Evolutionary conservation across 2,113 vertebrate species (phyloP).

Genomic region (Petrocephalus microphthalmus): DNA sequence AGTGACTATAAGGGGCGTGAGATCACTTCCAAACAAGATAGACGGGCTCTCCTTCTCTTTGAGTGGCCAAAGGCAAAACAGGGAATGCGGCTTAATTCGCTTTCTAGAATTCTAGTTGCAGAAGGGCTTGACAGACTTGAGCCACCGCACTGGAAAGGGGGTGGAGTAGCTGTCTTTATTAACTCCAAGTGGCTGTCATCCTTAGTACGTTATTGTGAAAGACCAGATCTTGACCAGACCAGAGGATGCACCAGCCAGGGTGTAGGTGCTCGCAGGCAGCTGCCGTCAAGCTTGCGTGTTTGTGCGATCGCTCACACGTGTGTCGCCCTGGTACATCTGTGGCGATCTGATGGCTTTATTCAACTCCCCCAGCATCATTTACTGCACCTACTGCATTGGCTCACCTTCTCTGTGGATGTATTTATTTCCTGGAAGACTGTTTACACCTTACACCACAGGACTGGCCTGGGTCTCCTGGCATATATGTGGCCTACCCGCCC

Average conservation of each 20-base stretch:
- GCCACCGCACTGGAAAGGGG: not conserved
- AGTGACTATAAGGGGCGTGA: not conserved
- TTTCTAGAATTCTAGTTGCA: not conserved
- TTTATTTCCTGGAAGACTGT: not conserved
- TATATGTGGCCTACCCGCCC: not conserved
- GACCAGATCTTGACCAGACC: not conserved
- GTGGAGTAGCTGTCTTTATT: not conserved
- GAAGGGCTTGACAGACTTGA: not conserved
- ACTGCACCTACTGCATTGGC: not conserved
- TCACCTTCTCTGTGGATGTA: not conserved
- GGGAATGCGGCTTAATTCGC: not conserved
- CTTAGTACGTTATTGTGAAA: not conserved
- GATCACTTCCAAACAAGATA: not conserved
- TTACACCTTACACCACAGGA: not conserved
- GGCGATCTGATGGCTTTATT: not conserved
- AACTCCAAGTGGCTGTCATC: not conserved
- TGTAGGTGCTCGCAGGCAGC: not conserved
- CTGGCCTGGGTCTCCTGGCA: not conserved
- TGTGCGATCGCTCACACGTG: not conserved
- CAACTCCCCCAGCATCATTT: not conserved
- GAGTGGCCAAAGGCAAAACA: not conserved
- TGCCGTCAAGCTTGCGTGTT: not conserved
- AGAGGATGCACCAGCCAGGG: not conserved
- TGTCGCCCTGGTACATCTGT: not conserved
- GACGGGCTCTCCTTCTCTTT: not conserved